phyloP scores from a whole-genome alignment of 2,888 invertebrate genomes.

The Polymixis flavicincta region DNA sequence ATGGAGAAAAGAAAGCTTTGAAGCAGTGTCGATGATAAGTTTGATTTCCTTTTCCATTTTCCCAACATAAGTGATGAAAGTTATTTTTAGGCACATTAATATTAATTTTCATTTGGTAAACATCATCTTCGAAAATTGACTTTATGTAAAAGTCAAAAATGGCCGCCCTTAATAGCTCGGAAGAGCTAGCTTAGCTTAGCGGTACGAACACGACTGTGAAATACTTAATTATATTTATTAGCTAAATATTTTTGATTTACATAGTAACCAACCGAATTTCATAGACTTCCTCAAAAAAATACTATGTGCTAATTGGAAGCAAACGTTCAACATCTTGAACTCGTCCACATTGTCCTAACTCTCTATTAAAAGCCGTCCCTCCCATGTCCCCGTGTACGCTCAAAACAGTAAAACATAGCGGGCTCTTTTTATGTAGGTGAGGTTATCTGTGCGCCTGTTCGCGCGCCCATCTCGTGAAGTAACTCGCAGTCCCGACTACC shows the following conservation, averaged over 20 bases:
- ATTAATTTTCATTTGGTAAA: background rate
- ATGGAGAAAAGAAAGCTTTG: background rate
- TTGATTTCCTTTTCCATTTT: background rate
- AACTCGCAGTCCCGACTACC: background rate
- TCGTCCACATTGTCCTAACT: background rate
- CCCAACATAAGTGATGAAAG: background rate
- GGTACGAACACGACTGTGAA: background rate
- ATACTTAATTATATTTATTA: background rate
- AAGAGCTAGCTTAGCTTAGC: background rate
- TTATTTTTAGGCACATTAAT: background rate
- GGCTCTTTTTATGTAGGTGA: conserved; percentile 62
- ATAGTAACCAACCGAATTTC: background rate
- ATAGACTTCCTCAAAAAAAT: background rate
- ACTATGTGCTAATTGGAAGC: background rate
- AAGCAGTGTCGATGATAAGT: background rate
- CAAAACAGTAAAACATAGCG: conserved; percentile 58
- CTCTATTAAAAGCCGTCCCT: conserved; percentile 6
- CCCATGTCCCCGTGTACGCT: conserved; percentile 22
- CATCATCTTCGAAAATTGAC: too few species aligned
- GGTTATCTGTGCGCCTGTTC: conserved; percentile 58
- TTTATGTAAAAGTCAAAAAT: too few species aligned
- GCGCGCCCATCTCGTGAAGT: conserved; percentile 35
- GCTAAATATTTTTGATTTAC: background rate
- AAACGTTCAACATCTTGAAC: background rate
- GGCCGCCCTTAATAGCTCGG: background rate